Evolutionary conservation across 1,140 invertebrate genomes (phyloP), one percentile per base, ranked within the genome.

Genomic region (Drosophila seguyi): DNA sequence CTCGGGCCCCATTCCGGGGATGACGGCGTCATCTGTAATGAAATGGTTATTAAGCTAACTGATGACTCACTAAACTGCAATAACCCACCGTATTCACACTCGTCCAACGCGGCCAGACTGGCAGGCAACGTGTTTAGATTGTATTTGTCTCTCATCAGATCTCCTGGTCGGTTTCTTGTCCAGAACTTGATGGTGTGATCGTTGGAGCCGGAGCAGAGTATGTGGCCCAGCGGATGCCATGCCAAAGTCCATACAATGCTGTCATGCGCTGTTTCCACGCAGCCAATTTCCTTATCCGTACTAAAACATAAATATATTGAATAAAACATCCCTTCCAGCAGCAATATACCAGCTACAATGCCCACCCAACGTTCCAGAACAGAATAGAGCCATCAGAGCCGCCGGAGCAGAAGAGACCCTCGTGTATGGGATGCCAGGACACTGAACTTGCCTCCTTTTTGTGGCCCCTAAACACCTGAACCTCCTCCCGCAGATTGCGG

Each of bases 161-260:
- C 99, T 34, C 99, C 99, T 6, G 99, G 99, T 45, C 99, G 94
- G 94, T 99, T 99, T 71, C 99, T 94, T 3, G 99, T 99, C 99
- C 99, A 99, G 93, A 99, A 99, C 94, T 99, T 99, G 52, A 95
- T 98, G 6, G 98, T 98, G 85, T 99, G 98, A 94, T 99, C 99
- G 93, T 99, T 99, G 25, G 98, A 99, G 6, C 99, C 98, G 5
- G 98, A 99, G 88, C 98, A 99, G 4, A 99, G 93, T 80, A 99
- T 99, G 92, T 99, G 99, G 7, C 99, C 99, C 6, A 99, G 93
- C 2, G 99, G 99, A 95, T 99, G 99, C 99, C 99, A 99, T 22
- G 98, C 97, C 74, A 99, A 94, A 16, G 98, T 98, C 99, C 99
- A 99, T 1, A 99, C 98, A 91, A 99, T 99, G 84, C 98, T 99